Evolutionary conservation across 2,888 invertebrate genomes (phyloP).

Genomic region (Oxyscelio sp.): DNA sequence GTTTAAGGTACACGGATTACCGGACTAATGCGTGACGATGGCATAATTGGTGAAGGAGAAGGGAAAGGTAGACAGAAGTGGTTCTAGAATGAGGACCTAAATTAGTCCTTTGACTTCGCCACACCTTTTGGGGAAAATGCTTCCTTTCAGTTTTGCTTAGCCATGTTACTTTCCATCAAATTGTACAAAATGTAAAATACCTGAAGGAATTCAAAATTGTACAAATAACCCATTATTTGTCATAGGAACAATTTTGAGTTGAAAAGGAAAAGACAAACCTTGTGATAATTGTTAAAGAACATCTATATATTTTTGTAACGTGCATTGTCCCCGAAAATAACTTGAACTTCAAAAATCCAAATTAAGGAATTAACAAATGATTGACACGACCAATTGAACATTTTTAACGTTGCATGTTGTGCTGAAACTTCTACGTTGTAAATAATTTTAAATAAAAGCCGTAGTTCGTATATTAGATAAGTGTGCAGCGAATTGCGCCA

Average conservation of each 20-base stretch:
- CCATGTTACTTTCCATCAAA: slow-evolving; percentile 32
- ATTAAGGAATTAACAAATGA: not conserved
- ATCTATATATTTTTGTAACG: not conserved
- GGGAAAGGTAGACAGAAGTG: slow-evolving; percentile 49
- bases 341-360: not conserved
- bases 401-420: slow-evolving; percentile 17
- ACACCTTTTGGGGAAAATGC: slow-evolving; percentile 41
- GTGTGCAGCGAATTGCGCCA: slow-evolving; percentile 57
- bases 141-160: slow-evolving; percentile 49
- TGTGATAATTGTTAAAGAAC: not conserved
- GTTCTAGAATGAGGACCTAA: slow-evolving; percentile 61
- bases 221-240: not conserved
- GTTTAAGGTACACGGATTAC: too few relatives aligned
- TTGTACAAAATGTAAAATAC: slow-evolving; percentile 63
- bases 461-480: slow-evolving; percentile 48
- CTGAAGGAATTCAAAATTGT: not conserved
- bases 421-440: slow-evolving; percentile 59
- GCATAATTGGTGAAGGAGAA: slow-evolving; percentile 72
- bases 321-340: not conserved
- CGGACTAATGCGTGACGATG: too few relatives aligned
- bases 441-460: slow-evolving; percentile 59
- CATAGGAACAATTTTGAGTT: not conserved
- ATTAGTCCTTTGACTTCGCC: slow-evolving; percentile 21
- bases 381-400: not conserved
- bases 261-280: not conserved